A percentile compares a stretch with the other conserved stretches of the same genome.
Conservation (phyloP, 1,140 invertebrate genomes). For the Acyrthosiphon pisum region DNA sequence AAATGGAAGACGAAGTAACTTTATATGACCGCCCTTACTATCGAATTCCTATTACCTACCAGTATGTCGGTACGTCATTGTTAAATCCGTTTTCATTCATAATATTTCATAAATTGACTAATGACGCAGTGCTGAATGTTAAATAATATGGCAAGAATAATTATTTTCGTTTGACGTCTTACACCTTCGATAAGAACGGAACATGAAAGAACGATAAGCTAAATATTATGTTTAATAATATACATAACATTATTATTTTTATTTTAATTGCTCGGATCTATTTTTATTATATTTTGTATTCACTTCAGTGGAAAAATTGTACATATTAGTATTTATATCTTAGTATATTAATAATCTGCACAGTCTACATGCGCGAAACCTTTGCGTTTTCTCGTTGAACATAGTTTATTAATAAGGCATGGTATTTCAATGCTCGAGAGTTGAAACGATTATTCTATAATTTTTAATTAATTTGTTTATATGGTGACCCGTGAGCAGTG, state of each 20-base stretch:
- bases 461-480: background rate
- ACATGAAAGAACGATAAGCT: background rate
- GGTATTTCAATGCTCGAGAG: background rate
- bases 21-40: too few relatives aligned
- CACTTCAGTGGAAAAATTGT: background rate
- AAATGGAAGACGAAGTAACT: too few relatives aligned
- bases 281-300: background rate
- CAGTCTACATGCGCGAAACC: too few relatives aligned
- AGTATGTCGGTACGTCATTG: background rate
- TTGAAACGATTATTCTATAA: background rate
- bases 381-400: too few relatives aligned
- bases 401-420: background rate
- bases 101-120: background rate
- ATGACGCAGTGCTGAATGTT: background rate
- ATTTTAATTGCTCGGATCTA: background rate
- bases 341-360: background rate
- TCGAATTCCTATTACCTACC: background rate
- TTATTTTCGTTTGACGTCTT: background rate
- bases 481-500: background rate
- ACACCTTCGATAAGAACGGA: background rate
- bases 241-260: background rate
- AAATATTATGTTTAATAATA: too few relatives aligned
- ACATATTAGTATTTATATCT: background rate
- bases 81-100: background rate
- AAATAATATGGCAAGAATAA: background rate